Evolutionary conservation across 2,888 invertebrate species (phyloP), one percentile per base, ranked within the genome.

Genomic region (Odontomyia ornata): DNA sequence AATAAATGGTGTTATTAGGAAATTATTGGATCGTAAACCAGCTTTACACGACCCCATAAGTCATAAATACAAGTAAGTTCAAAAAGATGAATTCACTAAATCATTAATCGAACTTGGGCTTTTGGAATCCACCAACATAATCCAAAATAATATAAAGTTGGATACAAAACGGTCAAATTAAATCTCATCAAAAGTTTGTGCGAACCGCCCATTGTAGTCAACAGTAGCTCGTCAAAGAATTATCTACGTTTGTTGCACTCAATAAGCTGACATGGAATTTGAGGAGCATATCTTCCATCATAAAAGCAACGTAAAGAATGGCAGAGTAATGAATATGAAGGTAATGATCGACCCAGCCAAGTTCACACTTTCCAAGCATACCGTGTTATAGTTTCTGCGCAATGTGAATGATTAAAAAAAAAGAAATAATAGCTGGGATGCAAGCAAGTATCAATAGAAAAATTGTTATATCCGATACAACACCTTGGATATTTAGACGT

Each of bases 371-470:
- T 89, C 79, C 86, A 87, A 79, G 89, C 91, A 0, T 92, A 92
- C 84, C 87, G 92, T 77, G 91, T 91, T 13, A 89, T 92, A 77
- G 90, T 92, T 15, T 91, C 92, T 2, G 88, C 92, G 0, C 86
- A 91, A 75, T 92, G 92, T 85, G 91, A 91, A 83, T 92, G 92
- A 91, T 92, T 92, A n/a, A n/a, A 83, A 87, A 91, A 67, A 87
- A 91, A 80, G 92, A 92, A 0, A 84, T 92, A 18, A 87, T 91
- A 64, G 91, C 91, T 69, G 92, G 92, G 71, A 92, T 92, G 92
- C 88, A 90, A 81, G 92, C 92, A 85, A 90, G 91, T 27, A 91
- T 92, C 80, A 90, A 91, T 82, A 90, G 91, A 82, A 90, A 90
- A 87, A 91, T 92, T 76, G 87, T 90, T 15, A 89, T 92, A 76